Conservation (phyloP, 2,888 invertebrate species). For the Shargacucullia verbasci region DNA sequence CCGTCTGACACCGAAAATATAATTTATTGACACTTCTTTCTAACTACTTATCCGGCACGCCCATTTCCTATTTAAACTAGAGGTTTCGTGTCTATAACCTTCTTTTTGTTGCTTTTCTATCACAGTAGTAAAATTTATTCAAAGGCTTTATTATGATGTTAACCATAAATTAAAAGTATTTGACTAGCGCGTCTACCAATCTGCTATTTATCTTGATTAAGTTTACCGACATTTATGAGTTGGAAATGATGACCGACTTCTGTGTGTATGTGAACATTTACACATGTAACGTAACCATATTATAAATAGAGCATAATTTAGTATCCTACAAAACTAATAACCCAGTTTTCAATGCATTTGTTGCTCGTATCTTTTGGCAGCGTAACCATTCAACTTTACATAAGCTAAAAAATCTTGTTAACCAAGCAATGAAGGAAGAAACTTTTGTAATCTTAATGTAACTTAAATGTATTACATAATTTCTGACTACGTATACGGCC, state of each 20-base stretch:
- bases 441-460: background rate
- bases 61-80: conserved; percentile 59
- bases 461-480: conserved; percentile 2
- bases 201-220: conserved; percentile 78
- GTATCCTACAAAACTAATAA: conserved; percentile 46
- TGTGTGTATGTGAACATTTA: conserved; percentile 59
- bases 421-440: too few relatives aligned
- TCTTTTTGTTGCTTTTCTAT: conserved; percentile 58
- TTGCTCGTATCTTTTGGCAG: conserved; percentile 20
- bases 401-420: background rate
- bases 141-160: conserved; percentile 52
- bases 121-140: conserved; percentile 42
- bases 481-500: conserved; percentile 8
- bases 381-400: conserved; percentile 8
- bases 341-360: conserved; percentile 41
- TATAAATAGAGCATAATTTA: conserved; percentile 46
- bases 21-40: conserved; percentile 63
- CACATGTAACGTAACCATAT: conserved; percentile 33
- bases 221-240: conserved; percentile 67
- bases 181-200: conserved; percentile 61
- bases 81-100: conserved; percentile 61
- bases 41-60: conserved; percentile 60
- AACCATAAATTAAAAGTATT: conserved; percentile 68
- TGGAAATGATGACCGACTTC: conserved; percentile 61
- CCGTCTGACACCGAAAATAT: conserved; percentile 58